Conservation (phyloP, 2,797 vertebrate species). For the Poecilia picta region DNA sequence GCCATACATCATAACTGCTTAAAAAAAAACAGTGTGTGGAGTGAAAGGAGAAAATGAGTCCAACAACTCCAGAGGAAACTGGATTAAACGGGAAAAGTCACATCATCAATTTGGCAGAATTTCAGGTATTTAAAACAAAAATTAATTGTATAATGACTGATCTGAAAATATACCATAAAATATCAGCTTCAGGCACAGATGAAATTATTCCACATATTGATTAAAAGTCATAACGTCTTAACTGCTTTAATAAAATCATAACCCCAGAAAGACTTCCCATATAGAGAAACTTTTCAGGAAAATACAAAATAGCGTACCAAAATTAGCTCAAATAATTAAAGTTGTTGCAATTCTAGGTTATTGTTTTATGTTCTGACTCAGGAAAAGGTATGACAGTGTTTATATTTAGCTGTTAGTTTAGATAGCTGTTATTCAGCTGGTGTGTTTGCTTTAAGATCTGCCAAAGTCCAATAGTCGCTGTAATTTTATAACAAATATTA, state of each 20-base stretch:
- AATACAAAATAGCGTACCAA: background rate
- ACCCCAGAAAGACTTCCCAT: background rate
- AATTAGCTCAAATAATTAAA: background rate
- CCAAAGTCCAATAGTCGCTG: background rate
- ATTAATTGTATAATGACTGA: too few species aligned
- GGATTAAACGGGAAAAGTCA: too few species aligned
- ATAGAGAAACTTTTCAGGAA: background rate
- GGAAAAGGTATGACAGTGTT: background rate
- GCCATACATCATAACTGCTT: too few species aligned
- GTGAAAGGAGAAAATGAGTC: too few species aligned
- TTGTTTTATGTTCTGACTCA: background rate
- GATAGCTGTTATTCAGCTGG: background rate
- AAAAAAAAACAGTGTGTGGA: too few species aligned
- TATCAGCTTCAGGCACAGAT: too few species aligned
- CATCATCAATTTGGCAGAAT: too few species aligned
- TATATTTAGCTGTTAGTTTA: background rate
- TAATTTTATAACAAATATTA: background rate
- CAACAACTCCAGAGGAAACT: too few species aligned
- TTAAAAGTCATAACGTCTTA: background rate
- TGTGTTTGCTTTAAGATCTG: background rate
- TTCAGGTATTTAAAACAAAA: too few species aligned
- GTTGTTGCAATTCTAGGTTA: background rate
- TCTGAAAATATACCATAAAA: too few species aligned
- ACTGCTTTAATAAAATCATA: too few species aligned
- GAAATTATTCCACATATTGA: background rate